These are phyloP conservation scores for cattle (Bos taurus) DNA, from an alignment of 2,113 vertebrate genomes.

Conservation along the genomic window ARS-UCD2.0 NC_037335.1:86796001-86796500, in stretches of 20 bases:
- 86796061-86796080: too few relatives aligned
- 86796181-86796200: neutral
- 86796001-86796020: neutral
- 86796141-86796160: neutral
- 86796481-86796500: neutral
- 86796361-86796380: neutral
- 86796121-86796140: neutral
- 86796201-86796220: too few relatives aligned
- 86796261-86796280: neutral
- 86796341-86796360: neutral
- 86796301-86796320: too few relatives aligned
- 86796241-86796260: neutral
- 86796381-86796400: neutral
- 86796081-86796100: too few relatives aligned
- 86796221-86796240: neutral
- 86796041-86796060: too few relatives aligned
- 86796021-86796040: too few relatives aligned
- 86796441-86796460: neutral
- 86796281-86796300: too few relatives aligned
- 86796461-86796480: neutral
- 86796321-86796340: too few relatives aligned
- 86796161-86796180: accelerated
- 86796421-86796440: neutral
- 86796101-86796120: too few relatives aligned
- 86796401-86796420: neutral